Base-by-base conservation (phyloP, 2,113 vertebrate genomes). In the Glaucidium brasilianum region DNA sequence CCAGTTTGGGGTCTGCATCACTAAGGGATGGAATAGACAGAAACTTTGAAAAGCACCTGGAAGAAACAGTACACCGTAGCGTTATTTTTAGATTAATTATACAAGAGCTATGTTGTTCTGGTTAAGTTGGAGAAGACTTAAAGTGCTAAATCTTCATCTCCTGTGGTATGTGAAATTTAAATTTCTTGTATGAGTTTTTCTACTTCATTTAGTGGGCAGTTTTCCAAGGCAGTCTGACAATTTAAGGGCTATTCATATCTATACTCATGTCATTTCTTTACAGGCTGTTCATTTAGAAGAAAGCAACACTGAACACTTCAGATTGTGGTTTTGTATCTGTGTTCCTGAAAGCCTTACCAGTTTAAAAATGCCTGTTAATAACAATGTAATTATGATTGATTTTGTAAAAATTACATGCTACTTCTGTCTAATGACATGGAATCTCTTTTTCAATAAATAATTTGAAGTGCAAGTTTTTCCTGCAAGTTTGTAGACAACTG, bases 211-310 rank as follows among this genome's bases (percentile, higher is more conserved):
- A 47, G 12, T 56, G 64, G 41, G 39, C 56, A 86, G 3, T 53
- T 86, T 77, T 94, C 30, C 34, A 85, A 56, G 60, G 19, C 53
- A 64, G 20, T 30, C 20, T n/a, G 32, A 74, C 26, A 37, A 18
- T 27, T 27, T 56, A 56, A 84, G 47, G 35, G 30, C 60, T 78
- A 41, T n/a, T 80, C 16, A n/a, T 18, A 66, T 86, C 77, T 95
- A 41, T 62, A 45, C 4, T 41, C 30, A 43, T 3, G 12, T 75
- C n/a, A 90, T 98, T 97, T 95, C 58, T 98, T 97, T 96, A 62
- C 97, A 99, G 99, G 99, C 90, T 99, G 99, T 85, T 99, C 99
- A 45, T 99, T 99, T 97, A 98, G 99, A 98, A 99, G 98, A 96
- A 99, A 99, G 95, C 98, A 99, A 88, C 99, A 99, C 95, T 99